These are phyloP conservation scores for Pristionchus japonicus DNA, from an alignment of 2,888 invertebrate species.

Conservation along the genomic window DNA sequence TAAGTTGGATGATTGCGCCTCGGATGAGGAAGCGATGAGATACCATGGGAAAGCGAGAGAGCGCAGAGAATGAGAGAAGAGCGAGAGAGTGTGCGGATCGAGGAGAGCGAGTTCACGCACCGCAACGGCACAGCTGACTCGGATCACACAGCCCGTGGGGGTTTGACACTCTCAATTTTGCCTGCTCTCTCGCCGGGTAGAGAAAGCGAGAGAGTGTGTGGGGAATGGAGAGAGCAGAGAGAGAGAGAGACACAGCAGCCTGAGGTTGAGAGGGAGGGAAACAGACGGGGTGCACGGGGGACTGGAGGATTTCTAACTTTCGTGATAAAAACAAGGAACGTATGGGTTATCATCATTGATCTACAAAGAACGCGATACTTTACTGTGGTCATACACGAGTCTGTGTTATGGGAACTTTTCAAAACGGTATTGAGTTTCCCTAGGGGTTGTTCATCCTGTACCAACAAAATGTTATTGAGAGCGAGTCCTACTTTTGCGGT, in stretches of 20 bases:
- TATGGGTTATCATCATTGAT: too few relatives aligned
- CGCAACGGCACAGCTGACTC: not conserved
- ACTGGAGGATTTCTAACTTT: not conserved
- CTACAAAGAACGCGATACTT: too few relatives aligned
- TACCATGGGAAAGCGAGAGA: not conserved
- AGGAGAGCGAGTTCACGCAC: not conserved
- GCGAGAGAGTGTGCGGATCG: not conserved
- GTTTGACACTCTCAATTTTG: not conserved
- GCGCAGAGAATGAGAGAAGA: not conserved
- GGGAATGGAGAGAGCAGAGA: not conserved
- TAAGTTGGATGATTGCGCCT: not conserved
- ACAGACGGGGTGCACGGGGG: not conserved
- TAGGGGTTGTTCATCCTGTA: too few relatives aligned
- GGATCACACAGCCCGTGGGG: not conserved
- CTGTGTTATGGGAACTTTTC: too few relatives aligned
- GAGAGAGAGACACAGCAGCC: not conserved
- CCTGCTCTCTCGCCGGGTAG: not conserved
- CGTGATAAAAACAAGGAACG: too few relatives aligned
- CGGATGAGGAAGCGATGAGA: not conserved
- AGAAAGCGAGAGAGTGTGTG: not conserved
- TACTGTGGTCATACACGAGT: too few relatives aligned
- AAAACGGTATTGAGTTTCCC: too few relatives aligned
- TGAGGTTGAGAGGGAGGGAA: not conserved
- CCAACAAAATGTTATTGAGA: too few relatives aligned
- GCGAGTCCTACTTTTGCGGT: too few relatives aligned